These are phyloP conservation scores for Anableps anableps DNA, from an alignment of 2,797 vertebrate species.

Conservation along the genomic window DNA sequence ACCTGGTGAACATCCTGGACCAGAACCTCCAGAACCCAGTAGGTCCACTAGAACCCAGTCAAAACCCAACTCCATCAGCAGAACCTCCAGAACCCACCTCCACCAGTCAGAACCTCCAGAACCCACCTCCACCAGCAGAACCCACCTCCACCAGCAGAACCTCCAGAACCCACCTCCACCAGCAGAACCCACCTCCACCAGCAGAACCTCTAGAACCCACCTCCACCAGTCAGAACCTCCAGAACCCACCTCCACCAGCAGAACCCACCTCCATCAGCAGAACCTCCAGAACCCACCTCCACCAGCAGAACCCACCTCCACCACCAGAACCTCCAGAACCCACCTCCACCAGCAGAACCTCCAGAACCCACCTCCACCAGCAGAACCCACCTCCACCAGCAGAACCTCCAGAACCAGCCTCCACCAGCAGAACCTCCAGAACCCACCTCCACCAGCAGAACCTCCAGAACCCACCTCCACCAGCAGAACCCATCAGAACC, in stretches of 20 bases:
- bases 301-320: background rate
- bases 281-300: constrained; percentile 20
- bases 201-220: constrained; percentile 11
- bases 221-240: too few species aligned
- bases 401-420: constrained; percentile 24
- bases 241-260: background rate
- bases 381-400: background rate
- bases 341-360: too few species aligned
- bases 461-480: constrained; percentile 7
- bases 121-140: constrained; percentile 10
- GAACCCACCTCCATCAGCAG: background rate
- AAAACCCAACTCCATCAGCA: background rate
- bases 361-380: constrained; percentile 4
- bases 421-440: background rate
- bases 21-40: constrained; percentile 4
- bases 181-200: background rate
- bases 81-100: background rate
- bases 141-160: constrained; percentile 4
- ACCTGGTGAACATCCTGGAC: background rate
- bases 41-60: too few species aligned
- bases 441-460: background rate
- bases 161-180: too few species aligned
- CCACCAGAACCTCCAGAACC: too few species aligned
- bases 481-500: constrained; percentile 8
- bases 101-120: background rate